Percentiles rank a stretch among this genome's conserved stretches.
phyloP scores from a whole-genome alignment of 1,140 invertebrate species.

The Geopemphigus sp. region DNA sequence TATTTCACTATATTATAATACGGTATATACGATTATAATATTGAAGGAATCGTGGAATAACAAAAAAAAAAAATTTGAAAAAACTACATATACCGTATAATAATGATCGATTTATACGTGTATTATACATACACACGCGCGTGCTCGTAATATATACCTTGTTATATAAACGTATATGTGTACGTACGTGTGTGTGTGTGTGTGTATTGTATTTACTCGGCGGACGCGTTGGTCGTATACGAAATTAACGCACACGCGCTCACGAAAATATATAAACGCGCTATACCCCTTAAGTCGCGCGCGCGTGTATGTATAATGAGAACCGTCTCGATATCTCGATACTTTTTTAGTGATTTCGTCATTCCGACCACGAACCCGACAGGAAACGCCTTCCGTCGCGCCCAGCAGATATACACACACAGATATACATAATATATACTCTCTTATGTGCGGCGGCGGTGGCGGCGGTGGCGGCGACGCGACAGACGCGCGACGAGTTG shows the following conservation, averaged over 20 bases:
- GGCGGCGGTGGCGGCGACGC: too few relatives aligned
- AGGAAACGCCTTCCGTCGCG: constrained; percentile 48
- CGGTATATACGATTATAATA: neutral
- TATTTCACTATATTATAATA: neutral
- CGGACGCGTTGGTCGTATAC: neutral
- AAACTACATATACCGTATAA: neutral
- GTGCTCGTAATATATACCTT: too few relatives aligned
- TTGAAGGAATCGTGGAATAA: constrained; percentile 26
- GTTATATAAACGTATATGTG: too few relatives aligned
- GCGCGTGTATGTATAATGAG: neutral
- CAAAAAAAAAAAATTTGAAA: neutral
- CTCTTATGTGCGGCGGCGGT: too few relatives aligned
- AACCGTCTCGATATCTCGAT: neutral
- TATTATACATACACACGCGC: neutral
- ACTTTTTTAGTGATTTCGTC: constrained; percentile 12
- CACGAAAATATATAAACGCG: neutral
- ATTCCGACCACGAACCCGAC: constrained; percentile 48
- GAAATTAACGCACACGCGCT: neutral
- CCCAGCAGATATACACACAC: too few relatives aligned
- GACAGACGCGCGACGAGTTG: constrained; percentile 18
- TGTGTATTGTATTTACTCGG: too few relatives aligned
- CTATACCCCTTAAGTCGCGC: neutral
- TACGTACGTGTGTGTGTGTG: too few relatives aligned
- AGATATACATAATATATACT: too few relatives aligned
- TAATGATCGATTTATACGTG: constrained; percentile 4